Base-by-base conservation (phyloP, 2,113 vertebrate genomes). In the Clarias gariepinus region DNA sequence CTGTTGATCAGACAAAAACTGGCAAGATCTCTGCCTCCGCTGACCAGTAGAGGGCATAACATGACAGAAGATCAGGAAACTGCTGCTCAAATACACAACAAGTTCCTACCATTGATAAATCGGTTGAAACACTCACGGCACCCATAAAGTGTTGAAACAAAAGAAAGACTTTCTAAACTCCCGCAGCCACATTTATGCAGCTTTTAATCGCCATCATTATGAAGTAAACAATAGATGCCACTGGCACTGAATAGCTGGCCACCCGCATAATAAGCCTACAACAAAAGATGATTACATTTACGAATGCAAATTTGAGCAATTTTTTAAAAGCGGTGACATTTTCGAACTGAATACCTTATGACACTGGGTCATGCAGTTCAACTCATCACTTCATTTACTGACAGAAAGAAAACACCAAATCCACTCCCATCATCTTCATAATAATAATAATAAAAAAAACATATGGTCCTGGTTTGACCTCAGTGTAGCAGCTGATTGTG, bases 41-140 rank as follows among this genome's bases (percentile, higher is more conserved):
- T 73, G 33, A 71, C 88, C 88, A 89, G 78, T n/a, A 89, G 88
- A 87, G 77, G 86, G 85, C 63, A 25, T 60, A 77, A 71, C 66
- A 13, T 78, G 78, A 87, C 82, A 82, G 63, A 78, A 55, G 41
- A 55, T 85, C 74, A 33, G 53, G 30, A 11, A 76, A 64, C 7
- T 47, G 30, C 66, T n/a, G 13, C 21, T 15, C 6, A 33, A 36
- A 66, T 30, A 78, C 16, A 78, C 58, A 76, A 41, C n/a, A 68
- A 3, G 41, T 85, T 74, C 28, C 73, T 21, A 36, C 64, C 19
- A 64, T 52, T 41, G 33, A 52, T 8, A 36, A 15, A 81, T 57
- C 47, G 15, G 16, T 36, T 16, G 16, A 85, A 76, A 77, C 55
- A 74, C 1, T 77, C 7, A 58, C n/a, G 21, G 28, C 6, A 41